These are phyloP conservation scores for Sebastes taczanowskii DNA, from an alignment of 2,797 vertebrate species.

Conservation along the genomic window DNA sequence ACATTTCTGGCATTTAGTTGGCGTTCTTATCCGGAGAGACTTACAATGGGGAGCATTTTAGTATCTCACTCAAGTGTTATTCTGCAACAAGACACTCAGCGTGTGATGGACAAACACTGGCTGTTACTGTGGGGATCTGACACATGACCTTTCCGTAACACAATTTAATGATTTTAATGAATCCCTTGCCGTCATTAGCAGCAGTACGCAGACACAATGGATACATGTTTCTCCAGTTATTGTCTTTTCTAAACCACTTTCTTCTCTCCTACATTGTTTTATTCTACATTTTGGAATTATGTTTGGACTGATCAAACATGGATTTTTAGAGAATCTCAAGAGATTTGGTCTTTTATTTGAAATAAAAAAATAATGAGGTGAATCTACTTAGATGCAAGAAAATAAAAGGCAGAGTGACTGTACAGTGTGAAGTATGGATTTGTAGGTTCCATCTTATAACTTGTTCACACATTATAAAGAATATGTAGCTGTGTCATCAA, in stretches of 20 bases:
- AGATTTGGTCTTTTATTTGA: not conserved
- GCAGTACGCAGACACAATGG: not conserved
- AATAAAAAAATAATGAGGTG: conserved; percentile 1
- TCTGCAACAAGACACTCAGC: not conserved
- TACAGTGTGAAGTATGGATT: not conserved
- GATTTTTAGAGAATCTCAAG: not conserved
- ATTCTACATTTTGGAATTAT: not conserved
- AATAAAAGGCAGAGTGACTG: not conserved
- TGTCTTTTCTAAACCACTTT: not conserved
- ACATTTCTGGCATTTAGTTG: conserved; percentile 23
- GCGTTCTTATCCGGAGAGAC: conserved; percentile 2
- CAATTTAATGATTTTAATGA: not conserved
- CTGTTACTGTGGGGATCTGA: not conserved
- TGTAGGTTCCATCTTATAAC: not conserved
- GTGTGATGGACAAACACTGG: conserved; percentile 3
- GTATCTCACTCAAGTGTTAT: not conserved
- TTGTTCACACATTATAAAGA: not conserved
- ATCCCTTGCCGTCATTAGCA: not conserved
- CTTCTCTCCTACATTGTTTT: not conserved
- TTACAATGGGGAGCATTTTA: not conserved
- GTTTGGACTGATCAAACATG: not conserved
- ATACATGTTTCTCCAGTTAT: not conserved
- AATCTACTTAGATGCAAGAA: not conserved
- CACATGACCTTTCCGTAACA: conserved; percentile 1
- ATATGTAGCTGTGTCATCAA: not conserved